Evolutionary conservation across 2,113 vertebrate genomes (phyloP), one percentile per base, ranked within the genome.

Genomic region (Odontesthes bonariensis): DNA sequence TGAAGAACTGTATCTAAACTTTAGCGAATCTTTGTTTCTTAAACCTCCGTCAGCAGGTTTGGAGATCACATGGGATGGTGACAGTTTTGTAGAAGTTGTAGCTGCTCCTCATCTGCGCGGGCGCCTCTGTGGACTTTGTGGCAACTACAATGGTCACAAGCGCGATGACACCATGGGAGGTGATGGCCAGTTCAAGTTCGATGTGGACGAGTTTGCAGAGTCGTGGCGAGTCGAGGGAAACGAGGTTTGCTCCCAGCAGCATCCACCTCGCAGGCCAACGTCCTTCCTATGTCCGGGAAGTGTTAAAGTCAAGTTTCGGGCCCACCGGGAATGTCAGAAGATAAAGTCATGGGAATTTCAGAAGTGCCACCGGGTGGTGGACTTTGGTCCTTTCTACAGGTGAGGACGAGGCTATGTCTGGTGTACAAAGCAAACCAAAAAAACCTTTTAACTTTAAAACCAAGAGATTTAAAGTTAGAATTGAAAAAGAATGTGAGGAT

Each of bases 1-100:
- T n/a, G 8, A 35, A 8, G 5, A 3, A 32, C 27, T 20, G 19
- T 20, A 16, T n/a, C 22, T 47, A n/a, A 20, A 31, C 9, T 40
- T 16, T 32, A 40, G 4, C 22, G 31, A 22, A 63, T 17, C 46
- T 17, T 31, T 59, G 40, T 17, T 55, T 7, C 16, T 35, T 12
- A 51, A 17, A 23, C 4, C 19, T 64, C 0, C 11, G 1, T 31
- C 35, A 12, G 7, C 83, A 99, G 98, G 98, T 67, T 87, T 99
- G 89, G 97, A 97, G 94, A 97, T 99, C 90, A 98, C 98, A 0
- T 99, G 98, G 98, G 98, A 99, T 66, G 98, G 98, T 32, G 98
- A 99, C 95, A 99, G 98, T 84, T 97, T 99, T 82, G 97, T 99
- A 32, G 98, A 99, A 91, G 96, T 99, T 12, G 97, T 95, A 81